Base-by-base conservation (phyloP, 2,797 vertebrate species). In the Phoebastria nigripes region DNA sequence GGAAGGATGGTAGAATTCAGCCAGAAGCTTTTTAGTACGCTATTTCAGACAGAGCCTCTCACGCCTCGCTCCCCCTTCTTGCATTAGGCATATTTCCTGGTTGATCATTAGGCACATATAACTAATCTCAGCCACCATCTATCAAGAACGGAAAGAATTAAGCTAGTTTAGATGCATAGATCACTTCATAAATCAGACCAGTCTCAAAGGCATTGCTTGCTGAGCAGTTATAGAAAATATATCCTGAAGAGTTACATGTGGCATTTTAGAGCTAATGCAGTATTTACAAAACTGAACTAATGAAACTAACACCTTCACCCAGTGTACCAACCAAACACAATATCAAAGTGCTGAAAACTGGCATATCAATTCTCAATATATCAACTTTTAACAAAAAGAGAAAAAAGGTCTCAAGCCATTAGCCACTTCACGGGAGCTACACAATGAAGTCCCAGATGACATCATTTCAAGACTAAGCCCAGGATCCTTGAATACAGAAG, bases 21-120 rank as follows among this genome's bases (percentile, higher is more conserved):
- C 25, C 76, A 83, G 76, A 90, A 89, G 70, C 73, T 87, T 89
- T 87, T 94, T 82, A 56, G 89, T 18, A 65, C 3, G 25, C 62
- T 67, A 56, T 87, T 89, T 74, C 82, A 82, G 74, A 93, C 49
- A 82, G 58, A 91, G 33, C 21, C 26, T 65, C 62, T 85, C 61
- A 44, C 1, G 1, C 22, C 52, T 81, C 55, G 31, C 66, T 3
- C 31, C 29, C 55, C 73, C 73, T 95, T 96, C 81, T 65, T 90
- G 65, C 91, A 94, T 90, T 90, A 93, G 77, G 19, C 16, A 31
- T 83, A 94, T 93, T 95, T 97, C 87, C 94, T 95, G 82, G 92
- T 73, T 92, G 79, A 97, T 73, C n/a, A 47, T 49, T 51, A 91
- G 87, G 62, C 47, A 87, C 89, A 78, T 89, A 87, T 66, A 97